Conservation (phyloP, 2,113 vertebrate genomes). For the Elachura formosa region DNA sequence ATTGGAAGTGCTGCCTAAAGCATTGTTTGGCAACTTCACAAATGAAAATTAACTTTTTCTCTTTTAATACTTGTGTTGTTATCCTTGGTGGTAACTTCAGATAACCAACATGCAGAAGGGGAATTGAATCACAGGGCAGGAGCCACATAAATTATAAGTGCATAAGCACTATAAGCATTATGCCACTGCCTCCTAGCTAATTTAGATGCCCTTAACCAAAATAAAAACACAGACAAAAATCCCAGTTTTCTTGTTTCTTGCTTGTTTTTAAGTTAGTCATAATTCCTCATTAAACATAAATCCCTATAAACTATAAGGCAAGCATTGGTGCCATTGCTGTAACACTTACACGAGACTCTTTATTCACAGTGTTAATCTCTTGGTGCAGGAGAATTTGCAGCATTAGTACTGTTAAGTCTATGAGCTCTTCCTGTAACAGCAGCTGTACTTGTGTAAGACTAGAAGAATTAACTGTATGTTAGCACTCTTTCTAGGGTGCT, state of each 20-base stretch:
- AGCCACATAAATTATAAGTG: neutral
- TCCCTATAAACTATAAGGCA: neutral
- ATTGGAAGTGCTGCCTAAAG: neutral
- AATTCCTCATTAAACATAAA: neutral
- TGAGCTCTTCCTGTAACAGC: constrained; percentile 19
- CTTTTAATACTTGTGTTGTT: neutral
- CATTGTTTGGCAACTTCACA: neutral
- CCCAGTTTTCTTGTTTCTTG: neutral
- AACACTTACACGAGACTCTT: neutral
- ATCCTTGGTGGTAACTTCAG: neutral
- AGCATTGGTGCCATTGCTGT: neutral
- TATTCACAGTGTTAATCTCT: neutral
- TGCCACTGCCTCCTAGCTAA: neutral
- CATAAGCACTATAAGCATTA: too few relatives aligned
- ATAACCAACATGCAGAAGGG: neutral
- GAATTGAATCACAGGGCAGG: neutral
- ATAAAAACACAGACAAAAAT: neutral
- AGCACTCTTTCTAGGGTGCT: neutral
- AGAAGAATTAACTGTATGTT: neutral
- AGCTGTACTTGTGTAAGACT: neutral
- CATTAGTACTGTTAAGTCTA: neutral
- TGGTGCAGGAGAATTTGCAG: neutral
- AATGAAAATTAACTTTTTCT: neutral
- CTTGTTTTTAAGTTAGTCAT: neutral
- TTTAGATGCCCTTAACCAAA: neutral